Base-by-base conservation (phyloP, 2,888 invertebrate species). In the Volucella inflata region DNA sequence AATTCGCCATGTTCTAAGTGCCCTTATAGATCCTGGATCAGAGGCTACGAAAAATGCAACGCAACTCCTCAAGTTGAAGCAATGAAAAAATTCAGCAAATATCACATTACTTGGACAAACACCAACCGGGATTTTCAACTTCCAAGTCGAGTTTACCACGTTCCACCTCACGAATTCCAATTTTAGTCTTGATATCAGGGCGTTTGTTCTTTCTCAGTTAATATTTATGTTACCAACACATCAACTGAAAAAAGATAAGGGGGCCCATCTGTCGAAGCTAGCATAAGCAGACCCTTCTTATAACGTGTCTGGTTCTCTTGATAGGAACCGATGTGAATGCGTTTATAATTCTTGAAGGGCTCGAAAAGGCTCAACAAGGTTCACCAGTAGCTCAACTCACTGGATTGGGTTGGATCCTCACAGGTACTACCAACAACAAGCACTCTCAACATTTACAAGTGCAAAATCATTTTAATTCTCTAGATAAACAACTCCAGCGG, bases 1-100 rank as follows among this genome's bases (percentile, higher is more conserved):
- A 70, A 11, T 46, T 10, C 8, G 30, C 12, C 36, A 46, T 36
- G 48, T 62, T 14, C 51, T 51, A 8, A 60, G 60, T 36, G 72
- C 53, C 1, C 17, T 72, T 40, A 72, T 60, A 10, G 40, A 60
- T 51, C 55, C 55, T 30, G 68, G 46, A 9, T 65, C 50, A 16
- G 50, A 50, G 2, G 36, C 50, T 12, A 65, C 21, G 1, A 12
- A 48, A 21, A 46, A 21, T 46, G 46, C 40, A 10, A 21, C n/a
- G 30, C 38, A 50, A 42, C 36, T 48, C 14, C 21, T 42, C 1
- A 17, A 16, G 0, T 11, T 59, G 2, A 40, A 17, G 12, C 42
- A 17, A 10, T 14, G 17, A 42, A 2, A 16, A 8, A 17, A 3
- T 9, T 6, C 9, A 16, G 42, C 59, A 38, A 65, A 38, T 3